A percentile compares a stretch with the other conserved stretches of the same genome.
These are phyloP conservation scores for Opisthocomus hoazin DNA, from an alignment of 2,113 vertebrate species.

Conservation along the genomic window DNA sequence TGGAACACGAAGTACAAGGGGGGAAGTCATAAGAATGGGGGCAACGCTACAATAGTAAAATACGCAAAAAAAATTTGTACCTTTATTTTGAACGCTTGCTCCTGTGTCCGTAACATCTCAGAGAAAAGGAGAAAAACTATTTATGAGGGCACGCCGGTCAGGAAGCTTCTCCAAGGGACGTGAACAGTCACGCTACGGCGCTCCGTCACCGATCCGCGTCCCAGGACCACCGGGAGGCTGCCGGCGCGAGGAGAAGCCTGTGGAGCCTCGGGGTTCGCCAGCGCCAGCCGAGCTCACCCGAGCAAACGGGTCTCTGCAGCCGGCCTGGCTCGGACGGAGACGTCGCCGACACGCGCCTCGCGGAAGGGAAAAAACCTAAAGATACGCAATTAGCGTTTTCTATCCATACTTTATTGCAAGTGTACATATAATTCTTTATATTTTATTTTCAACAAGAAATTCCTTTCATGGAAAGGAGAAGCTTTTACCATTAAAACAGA, in stretches of 20 bases:
- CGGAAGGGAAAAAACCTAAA: background rate
- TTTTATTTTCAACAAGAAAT: conserved; percentile 43
- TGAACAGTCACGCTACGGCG: background rate
- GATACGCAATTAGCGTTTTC: background rate
- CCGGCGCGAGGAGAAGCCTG: background rate
- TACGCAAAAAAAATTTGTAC: background rate
- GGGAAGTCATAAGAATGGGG: background rate
- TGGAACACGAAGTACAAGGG: background rate
- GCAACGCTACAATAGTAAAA: background rate
- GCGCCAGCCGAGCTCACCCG: background rate
- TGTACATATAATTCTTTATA: conserved; percentile 47
- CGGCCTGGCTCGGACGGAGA: background rate
- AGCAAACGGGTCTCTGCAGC: background rate
- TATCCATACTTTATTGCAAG: conserved; percentile 57
- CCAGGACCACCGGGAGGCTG: too few relatives aligned
- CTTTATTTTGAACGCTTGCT: background rate
- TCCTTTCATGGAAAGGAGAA: conserved; percentile 69
- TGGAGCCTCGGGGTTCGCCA: background rate
- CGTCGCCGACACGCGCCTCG: background rate
- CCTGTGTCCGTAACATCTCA: background rate
- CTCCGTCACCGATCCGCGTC: background rate
- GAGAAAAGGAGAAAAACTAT: background rate
- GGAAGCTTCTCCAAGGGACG: background rate
- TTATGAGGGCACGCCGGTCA: background rate
- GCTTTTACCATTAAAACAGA: conserved; percentile 52